Evolutionary conservation across 2,888 invertebrate species (phyloP).

Genomic region (Laspeyria flexula): DNA sequence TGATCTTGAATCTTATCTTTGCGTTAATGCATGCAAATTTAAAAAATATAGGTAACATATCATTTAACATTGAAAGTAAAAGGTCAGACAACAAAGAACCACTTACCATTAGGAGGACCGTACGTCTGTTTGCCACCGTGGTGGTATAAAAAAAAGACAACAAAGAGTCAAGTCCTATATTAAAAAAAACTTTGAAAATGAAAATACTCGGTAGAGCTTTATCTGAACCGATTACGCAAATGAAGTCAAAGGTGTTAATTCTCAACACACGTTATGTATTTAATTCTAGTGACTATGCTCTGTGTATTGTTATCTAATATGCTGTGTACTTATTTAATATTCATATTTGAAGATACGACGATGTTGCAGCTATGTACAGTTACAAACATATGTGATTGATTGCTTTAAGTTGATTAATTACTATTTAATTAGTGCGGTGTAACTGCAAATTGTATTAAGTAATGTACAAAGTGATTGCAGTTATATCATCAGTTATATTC

Average conservation of each 20-base stretch:
- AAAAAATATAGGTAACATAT: too few species aligned
- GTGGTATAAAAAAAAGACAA: too few species aligned
- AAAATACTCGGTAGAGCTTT: too few species aligned
- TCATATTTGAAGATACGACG: constrained; percentile 42
- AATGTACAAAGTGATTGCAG: background rate
- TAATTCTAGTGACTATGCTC: constrained; percentile 30
- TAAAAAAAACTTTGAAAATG: too few species aligned
- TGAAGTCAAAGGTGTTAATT: constrained; percentile 41
- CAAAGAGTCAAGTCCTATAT: too few species aligned
- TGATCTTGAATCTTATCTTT: too few species aligned
- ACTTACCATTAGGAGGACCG: too few species aligned
- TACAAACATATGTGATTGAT: constrained; percentile 22
- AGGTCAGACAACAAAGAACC: too few species aligned
- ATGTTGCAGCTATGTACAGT: constrained; percentile 22
- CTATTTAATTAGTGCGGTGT: background rate
- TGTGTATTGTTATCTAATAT: constrained; percentile 47
- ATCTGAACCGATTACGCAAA: constrained; percentile 16
- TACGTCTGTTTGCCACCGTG: too few species aligned
- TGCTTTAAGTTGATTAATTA: background rate
- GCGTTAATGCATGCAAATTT: too few species aligned
- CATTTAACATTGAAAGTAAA: too few species aligned
- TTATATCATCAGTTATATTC: too few species aligned
- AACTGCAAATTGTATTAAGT: background rate
- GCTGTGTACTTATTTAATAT: constrained; percentile 47
- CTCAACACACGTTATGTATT: constrained; percentile 33